Conservation (phyloP, 64 coral and sea anemone species). For the Platygyra sinensis region DNA sequence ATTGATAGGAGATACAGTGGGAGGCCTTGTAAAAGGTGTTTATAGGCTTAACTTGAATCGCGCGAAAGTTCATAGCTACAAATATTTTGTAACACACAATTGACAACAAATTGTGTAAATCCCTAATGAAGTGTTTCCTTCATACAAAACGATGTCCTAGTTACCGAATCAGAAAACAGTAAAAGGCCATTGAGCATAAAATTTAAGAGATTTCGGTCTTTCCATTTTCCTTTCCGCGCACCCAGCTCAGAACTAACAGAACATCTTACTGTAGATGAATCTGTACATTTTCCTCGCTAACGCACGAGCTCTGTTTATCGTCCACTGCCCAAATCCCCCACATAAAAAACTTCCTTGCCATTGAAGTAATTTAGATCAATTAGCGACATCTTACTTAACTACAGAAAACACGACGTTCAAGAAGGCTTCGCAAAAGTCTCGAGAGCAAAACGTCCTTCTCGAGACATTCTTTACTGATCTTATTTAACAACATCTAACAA, state of each 20-base stretch:
- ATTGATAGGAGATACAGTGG: background rate
- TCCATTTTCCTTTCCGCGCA: background rate
- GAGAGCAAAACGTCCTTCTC: background rate
- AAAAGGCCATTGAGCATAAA: background rate
- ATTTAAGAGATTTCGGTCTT: background rate
- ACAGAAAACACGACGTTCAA: background rate
- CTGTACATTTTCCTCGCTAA: background rate
- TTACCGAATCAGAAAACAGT: background rate
- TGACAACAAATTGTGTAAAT: constrained; percentile 44
- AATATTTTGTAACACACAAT: constrained; percentile 27
- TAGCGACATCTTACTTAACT: background rate
- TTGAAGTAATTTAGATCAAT: background rate
- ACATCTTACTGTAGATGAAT: background rate
- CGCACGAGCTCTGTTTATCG: constrained; percentile 6
- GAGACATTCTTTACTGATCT: constrained; percentile 19
- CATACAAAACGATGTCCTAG: background rate
- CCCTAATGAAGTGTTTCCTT: constrained; percentile 30
- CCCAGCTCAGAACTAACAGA: background rate
- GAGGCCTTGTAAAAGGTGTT: constrained; percentile 2
- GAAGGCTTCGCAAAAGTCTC: constrained; percentile 5
- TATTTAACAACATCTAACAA: background rate
- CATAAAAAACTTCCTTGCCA: background rate
- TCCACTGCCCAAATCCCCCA: background rate
- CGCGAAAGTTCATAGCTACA: constrained; percentile 1
- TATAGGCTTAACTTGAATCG: constrained; percentile 2